A percentile compares a stretch with the other conserved stretches of the same genome.
These are phyloP conservation scores for Mesoclemmys tuberculata DNA, from an alignment of 2,113 vertebrate genomes.

Conservation along the genomic window DNA sequence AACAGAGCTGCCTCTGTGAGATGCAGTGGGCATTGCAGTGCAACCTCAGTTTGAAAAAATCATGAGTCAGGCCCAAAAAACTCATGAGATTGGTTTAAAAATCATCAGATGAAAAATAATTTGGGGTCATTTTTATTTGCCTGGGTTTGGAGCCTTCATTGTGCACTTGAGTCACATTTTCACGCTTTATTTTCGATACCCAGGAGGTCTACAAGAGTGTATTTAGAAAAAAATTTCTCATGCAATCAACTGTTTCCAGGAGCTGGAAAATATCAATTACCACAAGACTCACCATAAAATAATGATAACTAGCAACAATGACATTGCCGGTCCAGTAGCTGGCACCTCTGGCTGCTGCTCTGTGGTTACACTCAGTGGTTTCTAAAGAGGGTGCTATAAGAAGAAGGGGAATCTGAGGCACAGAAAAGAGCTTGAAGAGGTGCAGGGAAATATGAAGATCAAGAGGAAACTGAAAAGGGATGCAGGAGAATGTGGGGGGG, in stretches of 20 bases:
- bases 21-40: background rate
- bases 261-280: background rate
- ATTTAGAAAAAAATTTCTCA: background rate
- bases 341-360: background rate
- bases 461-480: background rate
- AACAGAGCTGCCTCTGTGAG: background rate
- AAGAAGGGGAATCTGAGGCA: background rate
- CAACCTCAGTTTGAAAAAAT: background rate
- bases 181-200: rapidly evolving
- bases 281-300: background rate
- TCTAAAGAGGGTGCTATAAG: background rate
- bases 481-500: background rate
- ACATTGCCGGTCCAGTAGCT: background rate
- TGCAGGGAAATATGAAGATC: no score
- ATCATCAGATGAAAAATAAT: background rate
- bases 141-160: background rate
- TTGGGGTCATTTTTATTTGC: background rate
- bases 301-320: rapidly evolving
- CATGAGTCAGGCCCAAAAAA: background rate
- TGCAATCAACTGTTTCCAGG: background rate
- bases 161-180: rapidly evolving
- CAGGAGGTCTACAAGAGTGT: rapidly evolving
- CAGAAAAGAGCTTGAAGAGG: background rate
- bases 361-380: rapidly evolving
- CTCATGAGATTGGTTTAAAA: rapidly evolving